Evolutionary conservation across 2,113 vertebrate species (phyloP), one percentile per base, ranked within the genome.

Genomic region (Prolemur simus): DNA sequence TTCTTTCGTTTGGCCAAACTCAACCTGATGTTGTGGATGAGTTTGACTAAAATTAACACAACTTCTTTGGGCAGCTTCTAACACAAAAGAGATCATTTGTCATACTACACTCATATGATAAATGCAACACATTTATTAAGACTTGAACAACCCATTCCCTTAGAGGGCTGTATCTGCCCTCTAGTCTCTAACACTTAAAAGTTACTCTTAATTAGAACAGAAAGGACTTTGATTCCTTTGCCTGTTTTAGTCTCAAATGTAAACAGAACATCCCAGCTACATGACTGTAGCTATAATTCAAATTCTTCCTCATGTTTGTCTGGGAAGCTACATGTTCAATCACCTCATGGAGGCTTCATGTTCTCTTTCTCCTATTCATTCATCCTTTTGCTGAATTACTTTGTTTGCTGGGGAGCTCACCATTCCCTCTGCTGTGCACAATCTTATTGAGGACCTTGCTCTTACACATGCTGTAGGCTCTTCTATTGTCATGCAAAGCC

Each of bases 131-230:
- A 73, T 56, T 80, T 88, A 93, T 60, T 54, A 84, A 73, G 42
- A 95, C 20, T 21, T 20, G 37, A 58, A 80, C 13, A 20, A 34
- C 23, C 25, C 71, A 37, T 71, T 86, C 21, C 39, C 56, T 87
- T 21, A 73, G 42, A 69, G 11, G 14, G 42, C 45, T 85, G 37
- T 1, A 9, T 73, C 47, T 78, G 47, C 58, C 45, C 25, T 64
- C 37, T 29, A 42, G 58, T 58, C 56, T 81, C 32, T 15, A 90
- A 45, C 9, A 45, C 14, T 80, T 89, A 45, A 63, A 77, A 45
- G 6, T 80, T 49, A 56, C 6, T 91, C 89, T 68, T 92, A 74
- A 89, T 87, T 89, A 83, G 32, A 95, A 96, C 14, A 89, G 39
- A 87, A 95, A 77, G 5, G 58, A 68, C 32, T 56, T 63, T n/a